These are phyloP conservation scores for Lagopus leucura DNA, from an alignment of 2,113 vertebrate species.

Conservation along the genomic window DNA sequence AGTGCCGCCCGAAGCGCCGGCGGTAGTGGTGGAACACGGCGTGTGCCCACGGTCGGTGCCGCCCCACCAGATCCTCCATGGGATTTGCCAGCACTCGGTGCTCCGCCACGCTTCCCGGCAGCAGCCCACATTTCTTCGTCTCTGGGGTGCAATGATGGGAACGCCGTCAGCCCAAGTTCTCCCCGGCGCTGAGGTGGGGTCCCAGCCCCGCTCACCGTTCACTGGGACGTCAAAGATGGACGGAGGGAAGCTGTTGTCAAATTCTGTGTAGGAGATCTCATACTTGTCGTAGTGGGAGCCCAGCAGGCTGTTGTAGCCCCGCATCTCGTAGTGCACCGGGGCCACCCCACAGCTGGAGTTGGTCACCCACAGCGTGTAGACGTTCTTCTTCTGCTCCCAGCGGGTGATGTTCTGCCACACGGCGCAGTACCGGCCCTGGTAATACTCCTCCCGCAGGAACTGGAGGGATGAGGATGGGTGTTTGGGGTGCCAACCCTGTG, in stretches of 20 bases:
- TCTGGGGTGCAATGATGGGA: neutral
- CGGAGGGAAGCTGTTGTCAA: constrained; percentile 68
- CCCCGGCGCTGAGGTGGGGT: accelerated
- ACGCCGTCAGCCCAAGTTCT: accelerated
- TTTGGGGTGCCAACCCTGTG: accelerated
- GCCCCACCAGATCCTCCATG: constrained; percentile 83
- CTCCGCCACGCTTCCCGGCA: constrained; percentile 36
- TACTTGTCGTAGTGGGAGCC: constrained; percentile 88
- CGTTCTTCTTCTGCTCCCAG: constrained; percentile 78
- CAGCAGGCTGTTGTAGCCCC: constrained; percentile 82
- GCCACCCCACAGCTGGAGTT: constrained; percentile 60
- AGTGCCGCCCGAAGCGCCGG: constrained; percentile 69
- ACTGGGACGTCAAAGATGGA: constrained; percentile 70
- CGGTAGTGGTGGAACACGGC: constrained; percentile 78
- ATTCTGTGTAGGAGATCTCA: constrained; percentile 80
- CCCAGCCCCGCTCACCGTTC: constrained; percentile 59
- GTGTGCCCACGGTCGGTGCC: constrained; percentile 70
- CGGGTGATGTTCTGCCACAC: constrained; percentile 82
- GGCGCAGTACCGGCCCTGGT: constrained; percentile 75
- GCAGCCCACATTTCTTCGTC: neutral
- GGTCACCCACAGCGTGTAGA: constrained; percentile 84
- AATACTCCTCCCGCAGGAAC: constrained; percentile 83
- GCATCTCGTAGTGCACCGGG: constrained; percentile 83
- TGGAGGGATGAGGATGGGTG: neutral
- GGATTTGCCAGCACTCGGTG: constrained; percentile 84